These are phyloP conservation scores for Telmatochromis brachygnathus DNA, from an alignment of 2,113 vertebrate genomes.

Conservation along the genomic window DNA sequence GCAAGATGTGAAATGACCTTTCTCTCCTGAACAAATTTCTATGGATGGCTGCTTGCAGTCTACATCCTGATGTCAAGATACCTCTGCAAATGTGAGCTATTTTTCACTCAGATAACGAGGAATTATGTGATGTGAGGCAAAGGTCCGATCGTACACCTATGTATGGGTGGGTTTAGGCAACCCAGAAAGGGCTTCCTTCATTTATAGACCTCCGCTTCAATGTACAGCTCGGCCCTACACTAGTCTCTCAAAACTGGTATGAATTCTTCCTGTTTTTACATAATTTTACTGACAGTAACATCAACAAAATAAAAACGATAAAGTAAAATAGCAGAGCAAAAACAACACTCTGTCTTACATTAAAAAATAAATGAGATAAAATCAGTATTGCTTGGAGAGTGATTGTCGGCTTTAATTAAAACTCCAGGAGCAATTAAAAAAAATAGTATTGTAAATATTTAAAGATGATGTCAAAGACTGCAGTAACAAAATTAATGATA, in stretches of 20 bases:
- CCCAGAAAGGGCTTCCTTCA: background rate
- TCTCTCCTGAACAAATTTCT: slow-evolving; percentile 32
- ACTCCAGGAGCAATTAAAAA: background rate
- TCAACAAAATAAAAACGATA: background rate
- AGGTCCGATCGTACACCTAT: background rate
- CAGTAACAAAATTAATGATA: background rate
- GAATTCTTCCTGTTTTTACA: background rate
- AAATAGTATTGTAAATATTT: background rate
- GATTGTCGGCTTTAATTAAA: background rate
- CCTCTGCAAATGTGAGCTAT: background rate
- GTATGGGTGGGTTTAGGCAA: background rate
- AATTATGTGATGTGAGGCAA: background rate
- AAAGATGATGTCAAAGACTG: background rate
- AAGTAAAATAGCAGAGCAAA: background rate
- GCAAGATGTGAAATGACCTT: slow-evolving; percentile 42
- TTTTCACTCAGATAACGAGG: background rate
- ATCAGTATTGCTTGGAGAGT: background rate
- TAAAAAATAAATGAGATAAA: background rate
- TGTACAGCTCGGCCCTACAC: background rate
- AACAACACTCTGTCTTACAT: background rate
- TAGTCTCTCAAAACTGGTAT: background rate
- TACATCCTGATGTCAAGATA: background rate
- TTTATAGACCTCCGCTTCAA: background rate
- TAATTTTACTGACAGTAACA: background rate
- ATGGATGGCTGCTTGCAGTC: background rate